Conservation (phyloP, 2,888 invertebrate genomes). For the Hypolimnas misippus region DNA sequence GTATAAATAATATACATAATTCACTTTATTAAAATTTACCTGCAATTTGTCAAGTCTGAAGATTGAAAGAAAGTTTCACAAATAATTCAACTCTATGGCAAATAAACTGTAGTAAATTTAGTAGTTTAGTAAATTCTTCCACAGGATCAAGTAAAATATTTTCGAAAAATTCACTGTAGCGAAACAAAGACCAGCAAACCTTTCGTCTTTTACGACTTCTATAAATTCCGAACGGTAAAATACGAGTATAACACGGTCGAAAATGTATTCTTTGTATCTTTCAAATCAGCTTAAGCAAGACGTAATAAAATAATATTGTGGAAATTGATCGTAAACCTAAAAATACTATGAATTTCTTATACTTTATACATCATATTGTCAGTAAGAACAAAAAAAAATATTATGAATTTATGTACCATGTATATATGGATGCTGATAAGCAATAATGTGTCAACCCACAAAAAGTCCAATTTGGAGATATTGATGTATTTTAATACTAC, state of each 20-base stretch:
- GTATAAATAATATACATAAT: too few species aligned
- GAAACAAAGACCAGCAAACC: conserved; percentile 3
- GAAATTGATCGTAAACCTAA: conserved; percentile 6
- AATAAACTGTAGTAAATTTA: neutral
- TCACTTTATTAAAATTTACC: neutral
- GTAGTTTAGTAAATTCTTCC: neutral
- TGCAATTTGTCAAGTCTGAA: neutral
- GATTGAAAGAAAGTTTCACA: neutral
- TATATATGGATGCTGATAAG: too few species aligned
- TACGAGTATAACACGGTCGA: conserved; percentile 15
- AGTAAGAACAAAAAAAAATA: neutral
- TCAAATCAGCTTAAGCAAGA: conserved; percentile 17
- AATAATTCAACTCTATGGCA: neutral
- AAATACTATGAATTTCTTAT: conserved; percentile 4
- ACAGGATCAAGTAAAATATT: neutral
- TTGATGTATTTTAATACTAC: too few species aligned
- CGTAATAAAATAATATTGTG: conserved; percentile 22
- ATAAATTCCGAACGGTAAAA: conserved; percentile 36
- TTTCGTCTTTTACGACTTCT: conserved; percentile 26
- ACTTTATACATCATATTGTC: neutral
- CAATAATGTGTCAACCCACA: too few species aligned
- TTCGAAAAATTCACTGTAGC: neutral
- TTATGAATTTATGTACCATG: too few species aligned
- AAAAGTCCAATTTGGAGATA: too few species aligned
- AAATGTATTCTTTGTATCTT: conserved; percentile 31